Evolutionary conservation across 2,888 invertebrate genomes (phyloP), one percentile per base, ranked within the genome.

Genomic region (Oxytorus armatus): DNA sequence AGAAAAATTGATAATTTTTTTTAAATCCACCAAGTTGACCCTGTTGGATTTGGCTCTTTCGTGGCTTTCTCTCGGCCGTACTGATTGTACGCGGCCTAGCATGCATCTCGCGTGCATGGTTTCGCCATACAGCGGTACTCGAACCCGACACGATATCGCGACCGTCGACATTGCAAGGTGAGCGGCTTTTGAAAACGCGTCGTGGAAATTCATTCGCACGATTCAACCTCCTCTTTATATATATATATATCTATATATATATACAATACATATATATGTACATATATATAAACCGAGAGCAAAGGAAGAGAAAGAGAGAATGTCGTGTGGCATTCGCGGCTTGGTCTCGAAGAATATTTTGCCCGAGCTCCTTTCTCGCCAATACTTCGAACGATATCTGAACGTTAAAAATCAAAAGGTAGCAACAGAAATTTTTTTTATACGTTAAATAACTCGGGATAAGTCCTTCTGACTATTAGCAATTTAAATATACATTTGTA

Each of bases 91-190:
- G 53, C 51, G 53, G 39, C 33, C 3, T 29, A 29, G 29, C 29
- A 5, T n/a, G 23, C 61, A 33, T 69, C 63, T 69, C 3, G 77
- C 44, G 44, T 47, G 61, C 75, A 33, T 57, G 42, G 42, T 49
- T 42, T 49, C n/a, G 47, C 21, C 65, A 33, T 36, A 21, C n/a
- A 57, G 2, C 2, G 59, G 47, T 44, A 59, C 49, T 57, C 65
- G 79, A 51, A 44, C 51, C 36, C 66, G n/a, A 59, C n/a, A n/a
- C 73, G 53, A 65, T 65, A 55, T 14, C n/a, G 77, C 77, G 73
- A 77, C 80, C 77, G 80, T 77, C 80, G 80, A 80, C 80, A 80
- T 80, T 80, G 80, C 80, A 80, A 80, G 80, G 80, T 80, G 80
- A 80, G 80, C 80, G 73, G 73, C 77, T 80, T 80, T 80, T 80